Evolutionary conservation across 2,113 vertebrate genomes (phyloP).

Genomic region (Mus spicilegus): DNA sequence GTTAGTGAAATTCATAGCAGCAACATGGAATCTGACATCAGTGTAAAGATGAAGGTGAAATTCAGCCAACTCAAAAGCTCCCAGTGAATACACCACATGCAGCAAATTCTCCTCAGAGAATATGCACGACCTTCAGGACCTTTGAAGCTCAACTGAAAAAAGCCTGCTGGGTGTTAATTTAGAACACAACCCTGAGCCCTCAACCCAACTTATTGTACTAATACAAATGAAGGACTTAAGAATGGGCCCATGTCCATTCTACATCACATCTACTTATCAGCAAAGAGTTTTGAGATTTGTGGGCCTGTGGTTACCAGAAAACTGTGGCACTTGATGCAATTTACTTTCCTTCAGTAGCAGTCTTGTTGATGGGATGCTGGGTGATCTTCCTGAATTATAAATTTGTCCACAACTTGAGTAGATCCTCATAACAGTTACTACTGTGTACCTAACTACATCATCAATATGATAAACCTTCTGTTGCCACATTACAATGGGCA

Average conservation of each 20-base stretch:
- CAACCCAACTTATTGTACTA: not conserved
- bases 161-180: not conserved
- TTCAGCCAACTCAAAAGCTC: not conserved
- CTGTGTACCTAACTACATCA: not conserved
- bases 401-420: not conserved
- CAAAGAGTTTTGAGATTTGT: not conserved
- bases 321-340: not conserved
- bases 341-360: not conserved
- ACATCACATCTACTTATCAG: no score
- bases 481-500: not conserved
- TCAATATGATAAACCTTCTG: not conserved
- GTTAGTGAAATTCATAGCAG: not conserved
- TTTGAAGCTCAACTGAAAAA: not conserved
- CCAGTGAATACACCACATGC: not conserved
- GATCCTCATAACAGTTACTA: not conserved
- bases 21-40: not conserved
- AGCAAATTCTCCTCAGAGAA: not conserved
- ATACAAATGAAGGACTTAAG: not conserved
- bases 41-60: not conserved
- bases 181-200: not conserved
- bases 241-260: no score
- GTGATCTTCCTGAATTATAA: not conserved
- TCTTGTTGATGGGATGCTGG: not conserved
- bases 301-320: not conserved
- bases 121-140: not conserved